These are phyloP conservation scores for Aphaenogaster ashmeadi DNA, from an alignment of 1,140 invertebrate genomes.

Conservation along the genomic window DNA sequence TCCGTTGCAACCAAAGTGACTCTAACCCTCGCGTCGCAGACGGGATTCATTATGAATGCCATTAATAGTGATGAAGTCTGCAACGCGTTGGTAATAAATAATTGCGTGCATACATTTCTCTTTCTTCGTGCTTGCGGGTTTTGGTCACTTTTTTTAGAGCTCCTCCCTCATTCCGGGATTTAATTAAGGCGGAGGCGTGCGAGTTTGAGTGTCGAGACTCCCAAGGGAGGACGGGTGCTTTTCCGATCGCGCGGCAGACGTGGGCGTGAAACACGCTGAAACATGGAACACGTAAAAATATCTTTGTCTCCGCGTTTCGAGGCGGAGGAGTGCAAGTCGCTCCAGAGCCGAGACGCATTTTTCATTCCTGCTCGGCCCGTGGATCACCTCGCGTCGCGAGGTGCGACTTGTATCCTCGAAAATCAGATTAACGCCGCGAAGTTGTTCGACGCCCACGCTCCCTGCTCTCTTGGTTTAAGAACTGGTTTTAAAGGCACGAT, in stretches of 20 bases:
- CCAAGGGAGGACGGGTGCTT: slow-evolving; percentile 5
- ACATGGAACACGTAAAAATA: slow-evolving; percentile 21
- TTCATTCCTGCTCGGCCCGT: slow-evolving; percentile 29
- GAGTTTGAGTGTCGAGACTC: neutral
- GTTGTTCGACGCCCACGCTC: slow-evolving; percentile 36
- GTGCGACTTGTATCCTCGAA: slow-evolving; percentile 39
- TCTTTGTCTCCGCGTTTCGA: slow-evolving; percentile 19
- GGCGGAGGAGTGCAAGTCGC: neutral
- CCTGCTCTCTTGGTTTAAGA: neutral
- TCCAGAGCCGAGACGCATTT: slow-evolving; percentile 33
- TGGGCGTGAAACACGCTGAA: slow-evolving; percentile 45
- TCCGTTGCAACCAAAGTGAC: slow-evolving; percentile 30
- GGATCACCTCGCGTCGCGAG: slow-evolving; percentile 30
- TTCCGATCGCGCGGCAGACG: slow-evolving; percentile 29
- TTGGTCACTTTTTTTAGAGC: neutral
- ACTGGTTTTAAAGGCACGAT: slow-evolving; percentile 43
- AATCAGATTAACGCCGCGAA: slow-evolving; percentile 57
- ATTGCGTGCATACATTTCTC: neutral
- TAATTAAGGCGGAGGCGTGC: slow-evolving; percentile 22
- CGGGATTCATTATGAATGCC: slow-evolving; percentile 4
- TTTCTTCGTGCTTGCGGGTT: neutral
- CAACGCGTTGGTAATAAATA: slow-evolving; percentile 25
- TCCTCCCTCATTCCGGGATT: neutral
- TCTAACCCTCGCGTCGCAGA: neutral
- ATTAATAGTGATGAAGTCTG: slow-evolving; percentile 36